Percentiles rank a stretch among this genome's conserved stretches.
phyloP scores from a whole-genome alignment of 2,888 invertebrate genomes.

The Sphaerophoria rueppellii region DNA sequence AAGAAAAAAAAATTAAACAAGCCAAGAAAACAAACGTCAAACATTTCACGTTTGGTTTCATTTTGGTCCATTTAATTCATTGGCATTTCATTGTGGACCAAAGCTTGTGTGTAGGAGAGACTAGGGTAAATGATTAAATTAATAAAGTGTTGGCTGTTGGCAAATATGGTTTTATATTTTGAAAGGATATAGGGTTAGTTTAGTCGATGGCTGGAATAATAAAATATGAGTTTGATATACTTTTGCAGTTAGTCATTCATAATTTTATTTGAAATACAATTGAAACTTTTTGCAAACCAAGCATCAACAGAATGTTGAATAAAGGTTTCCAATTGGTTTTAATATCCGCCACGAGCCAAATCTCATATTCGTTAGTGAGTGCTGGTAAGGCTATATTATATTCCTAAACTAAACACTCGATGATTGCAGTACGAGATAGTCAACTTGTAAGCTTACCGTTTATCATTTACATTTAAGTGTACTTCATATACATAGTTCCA shows the following conservation, averaged over 20 bases:
- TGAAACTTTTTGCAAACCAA: no score
- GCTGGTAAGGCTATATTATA: no score
- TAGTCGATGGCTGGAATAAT: constrained; percentile 12
- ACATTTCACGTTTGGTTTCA: constrained; percentile 48
- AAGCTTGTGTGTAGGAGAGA: background rate
- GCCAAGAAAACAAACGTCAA: constrained; percentile 47
- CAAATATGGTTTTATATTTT: background rate
- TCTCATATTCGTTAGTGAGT: no score
- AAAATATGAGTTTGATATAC: constrained; percentile 9
- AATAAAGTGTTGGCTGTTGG: background rate
- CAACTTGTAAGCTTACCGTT: no score
- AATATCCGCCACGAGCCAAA: no score
- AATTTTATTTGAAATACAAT: no score
- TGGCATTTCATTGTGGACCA: background rate
- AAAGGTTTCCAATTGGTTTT: no score
- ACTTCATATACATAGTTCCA: no score
- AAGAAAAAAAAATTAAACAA: constrained; percentile 54
- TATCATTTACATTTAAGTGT: no score
- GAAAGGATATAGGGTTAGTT: background rate
- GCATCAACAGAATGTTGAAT: no score
- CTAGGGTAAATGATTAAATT: background rate
- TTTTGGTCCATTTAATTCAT: background rate
- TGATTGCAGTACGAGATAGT: no score
- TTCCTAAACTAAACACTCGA: no score
- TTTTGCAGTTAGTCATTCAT: constrained; percentile 5